Percentiles rank a stretch among this genome's conserved stretches.
phyloP scores from a whole-genome alignment of 1,140 invertebrate genomes.

The Physella acuta region DNA sequence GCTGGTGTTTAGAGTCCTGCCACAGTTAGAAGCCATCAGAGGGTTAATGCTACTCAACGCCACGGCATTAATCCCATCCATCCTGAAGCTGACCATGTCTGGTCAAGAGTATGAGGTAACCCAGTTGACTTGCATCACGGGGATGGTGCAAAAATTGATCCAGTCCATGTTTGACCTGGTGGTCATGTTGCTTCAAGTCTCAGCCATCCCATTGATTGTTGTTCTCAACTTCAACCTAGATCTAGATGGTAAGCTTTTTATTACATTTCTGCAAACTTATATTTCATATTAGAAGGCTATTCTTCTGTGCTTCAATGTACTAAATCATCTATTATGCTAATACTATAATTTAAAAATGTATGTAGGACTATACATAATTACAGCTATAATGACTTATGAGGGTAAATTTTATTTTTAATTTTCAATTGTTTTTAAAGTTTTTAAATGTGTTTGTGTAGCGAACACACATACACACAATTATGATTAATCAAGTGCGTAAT shows the following conservation, averaged over 20 bases:
- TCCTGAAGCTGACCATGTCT: constrained; percentile 51
- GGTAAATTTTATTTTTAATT: too few relatives aligned
- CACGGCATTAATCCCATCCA: constrained; percentile 83
- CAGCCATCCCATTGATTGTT: constrained; percentile 31
- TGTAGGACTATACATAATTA: background rate
- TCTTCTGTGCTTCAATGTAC: background rate
- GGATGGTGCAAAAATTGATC: background rate
- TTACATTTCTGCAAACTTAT: background rate
- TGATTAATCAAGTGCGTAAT: too few relatives aligned
- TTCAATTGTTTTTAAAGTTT: too few relatives aligned
- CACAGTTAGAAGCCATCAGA: constrained; percentile 85
- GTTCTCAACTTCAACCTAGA: background rate
- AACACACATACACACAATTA: too few relatives aligned
- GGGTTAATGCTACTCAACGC: constrained; percentile 92
- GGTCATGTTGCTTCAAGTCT: constrained; percentile 28
- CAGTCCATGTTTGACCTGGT: constrained; percentile 28
- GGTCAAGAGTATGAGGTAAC: background rate
- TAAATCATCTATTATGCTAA: background rate
- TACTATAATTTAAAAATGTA: background rate
- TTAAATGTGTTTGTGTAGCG: too few relatives aligned
- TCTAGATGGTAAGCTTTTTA: background rate
- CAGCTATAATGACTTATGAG: too few relatives aligned
- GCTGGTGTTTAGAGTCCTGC: constrained; percentile 83
- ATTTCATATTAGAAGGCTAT: background rate
- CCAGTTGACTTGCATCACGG: background rate